These are phyloP conservation scores for Eulacestoma nigropectus DNA, from an alignment of 2,113 vertebrate species.

Conservation along the genomic window DNA sequence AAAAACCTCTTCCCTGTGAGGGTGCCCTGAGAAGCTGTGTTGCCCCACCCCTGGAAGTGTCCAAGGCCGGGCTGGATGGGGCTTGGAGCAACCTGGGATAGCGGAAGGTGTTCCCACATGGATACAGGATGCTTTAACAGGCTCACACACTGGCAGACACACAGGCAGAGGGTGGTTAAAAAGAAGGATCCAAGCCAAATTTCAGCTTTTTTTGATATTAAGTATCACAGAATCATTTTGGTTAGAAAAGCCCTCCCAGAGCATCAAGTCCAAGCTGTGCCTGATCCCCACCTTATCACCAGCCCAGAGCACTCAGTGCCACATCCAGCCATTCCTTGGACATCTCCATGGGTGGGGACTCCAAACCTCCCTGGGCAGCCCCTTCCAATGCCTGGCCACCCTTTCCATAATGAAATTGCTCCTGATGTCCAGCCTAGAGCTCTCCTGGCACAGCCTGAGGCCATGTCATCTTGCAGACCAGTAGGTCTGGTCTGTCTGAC, in stretches of 20 bases:
- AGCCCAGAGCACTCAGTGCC: background rate
- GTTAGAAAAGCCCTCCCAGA: background rate
- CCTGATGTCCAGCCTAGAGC: background rate
- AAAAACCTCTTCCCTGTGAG: background rate
- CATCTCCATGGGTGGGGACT: background rate
- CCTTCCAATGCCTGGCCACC: background rate
- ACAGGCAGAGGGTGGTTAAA: background rate
- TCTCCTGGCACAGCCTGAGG: background rate
- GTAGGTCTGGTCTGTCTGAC: accelerated
- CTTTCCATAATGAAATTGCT: background rate
- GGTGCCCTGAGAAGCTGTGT: background rate
- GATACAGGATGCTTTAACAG: background rate
- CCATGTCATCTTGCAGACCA: background rate
- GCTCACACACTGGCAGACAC: background rate
- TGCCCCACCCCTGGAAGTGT: background rate
- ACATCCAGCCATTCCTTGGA: background rate
- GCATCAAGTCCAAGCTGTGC: accelerated
- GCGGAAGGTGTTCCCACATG: background rate
- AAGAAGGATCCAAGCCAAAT: background rate
- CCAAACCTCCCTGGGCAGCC: background rate
- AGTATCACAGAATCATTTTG: background rate
- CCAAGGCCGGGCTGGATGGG: background rate
- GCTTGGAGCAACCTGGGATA: background rate
- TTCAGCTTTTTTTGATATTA: background rate
- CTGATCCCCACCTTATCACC: background rate